These are phyloP conservation scores for Brachyalestes nurse DNA, from an alignment of 2,797 vertebrate genomes.

Conservation along the genomic window DNA sequence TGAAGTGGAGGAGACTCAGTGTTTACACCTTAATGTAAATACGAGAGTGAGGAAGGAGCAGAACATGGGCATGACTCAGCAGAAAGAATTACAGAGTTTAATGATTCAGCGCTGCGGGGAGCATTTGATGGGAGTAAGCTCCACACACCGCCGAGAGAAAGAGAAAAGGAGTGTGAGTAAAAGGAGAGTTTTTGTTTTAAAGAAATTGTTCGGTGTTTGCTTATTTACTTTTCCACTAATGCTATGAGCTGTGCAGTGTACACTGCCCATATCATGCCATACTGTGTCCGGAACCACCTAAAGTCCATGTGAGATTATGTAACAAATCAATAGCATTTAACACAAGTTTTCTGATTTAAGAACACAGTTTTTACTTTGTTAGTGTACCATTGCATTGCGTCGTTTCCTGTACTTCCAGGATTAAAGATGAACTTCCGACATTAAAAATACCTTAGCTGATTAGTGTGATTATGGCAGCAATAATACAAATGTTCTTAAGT, in stretches of 20 bases:
- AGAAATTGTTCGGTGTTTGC: not conserved
- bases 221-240: not conserved
- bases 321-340: no score
- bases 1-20: not conserved
- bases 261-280: not conserved
- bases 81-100: slow-evolving; percentile 27
- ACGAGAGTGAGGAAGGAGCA: slow-evolving; percentile 1
- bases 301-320: not conserved
- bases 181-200: not conserved
- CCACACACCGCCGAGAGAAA: not conserved
- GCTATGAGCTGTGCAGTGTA: not conserved
- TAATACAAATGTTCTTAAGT: no score
- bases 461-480: not conserved
- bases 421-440: not conserved
- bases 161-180: not conserved
- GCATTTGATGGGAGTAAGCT: not conserved
- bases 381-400: no score
- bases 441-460: not conserved
- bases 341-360: no score
- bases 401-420: no score
- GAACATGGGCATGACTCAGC: slow-evolving; percentile 41
- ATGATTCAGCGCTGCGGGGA: not conserved
- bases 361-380: no score
- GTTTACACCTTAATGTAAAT: slow-evolving; percentile 43
- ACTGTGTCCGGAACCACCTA: not conserved